Conservation (phyloP, 2,113 vertebrate genomes). For the Triplophysa siluroides region DNA sequence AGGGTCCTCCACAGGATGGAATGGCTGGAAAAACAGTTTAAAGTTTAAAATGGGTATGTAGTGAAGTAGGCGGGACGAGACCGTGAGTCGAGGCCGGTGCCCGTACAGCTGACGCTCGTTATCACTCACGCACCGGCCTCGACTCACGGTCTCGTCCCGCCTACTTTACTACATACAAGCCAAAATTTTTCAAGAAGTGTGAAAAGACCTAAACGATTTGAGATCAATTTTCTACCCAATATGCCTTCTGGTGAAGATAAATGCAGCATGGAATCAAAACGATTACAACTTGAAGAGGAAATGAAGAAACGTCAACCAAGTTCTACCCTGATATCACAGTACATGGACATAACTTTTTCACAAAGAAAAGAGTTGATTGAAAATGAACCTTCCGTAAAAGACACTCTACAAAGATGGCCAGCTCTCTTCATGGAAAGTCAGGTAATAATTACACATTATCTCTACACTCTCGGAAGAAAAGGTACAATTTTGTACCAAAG, state of each 20-base stretch:
- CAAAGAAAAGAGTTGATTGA: not conserved
- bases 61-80: not conserved
- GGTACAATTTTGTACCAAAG: too few species aligned
- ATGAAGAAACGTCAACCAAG: not conserved
- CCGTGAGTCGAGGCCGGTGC: too few species aligned
- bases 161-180: not conserved
- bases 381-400: not conserved
- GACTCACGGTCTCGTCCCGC: not conserved
- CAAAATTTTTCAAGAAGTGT: not conserved
- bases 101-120: too few species aligned
- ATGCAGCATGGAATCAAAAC: not conserved
- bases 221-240: not conserved
- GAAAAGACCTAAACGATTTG: not conserved
- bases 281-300: not conserved
- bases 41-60: constrained; percentile 4
- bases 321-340: not conserved
- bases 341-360: not conserved
- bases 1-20: not conserved
- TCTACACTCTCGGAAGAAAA: too few species aligned
- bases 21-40: not conserved
- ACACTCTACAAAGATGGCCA: not conserved
- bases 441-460: not conserved
- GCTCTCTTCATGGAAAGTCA: not conserved
- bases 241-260: not conserved
- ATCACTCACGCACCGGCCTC: too few species aligned